Evolutionary conservation across 1,140 invertebrate species (phyloP).

Genomic region (Chironomus tepperi): DNA sequence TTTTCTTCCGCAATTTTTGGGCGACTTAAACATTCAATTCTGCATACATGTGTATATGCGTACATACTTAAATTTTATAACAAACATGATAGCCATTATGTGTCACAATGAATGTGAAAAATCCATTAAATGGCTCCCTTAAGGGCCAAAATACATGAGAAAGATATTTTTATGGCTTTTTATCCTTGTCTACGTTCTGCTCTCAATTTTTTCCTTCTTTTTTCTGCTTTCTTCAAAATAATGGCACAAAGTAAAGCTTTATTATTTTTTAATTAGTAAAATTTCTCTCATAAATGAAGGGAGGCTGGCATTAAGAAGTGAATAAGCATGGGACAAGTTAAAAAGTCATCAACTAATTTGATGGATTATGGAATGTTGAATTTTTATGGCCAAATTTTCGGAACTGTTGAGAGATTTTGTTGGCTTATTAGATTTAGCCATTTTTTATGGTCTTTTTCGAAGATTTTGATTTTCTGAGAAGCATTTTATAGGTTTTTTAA

Average conservation of each 20-base stretch:
- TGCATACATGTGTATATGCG: neutral
- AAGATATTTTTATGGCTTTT: constrained; percentile 17
- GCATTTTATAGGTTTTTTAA: too few species aligned
- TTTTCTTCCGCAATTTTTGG: neutral
- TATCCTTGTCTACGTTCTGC: too few species aligned
- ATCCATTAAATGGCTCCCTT: neutral
- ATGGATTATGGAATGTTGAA: too few species aligned
- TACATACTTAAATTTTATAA: neutral
- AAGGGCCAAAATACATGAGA: neutral
- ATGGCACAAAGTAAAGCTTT: neutral
- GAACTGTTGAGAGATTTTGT: too few species aligned
- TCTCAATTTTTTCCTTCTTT: too few species aligned
- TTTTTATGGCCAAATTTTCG: too few species aligned
- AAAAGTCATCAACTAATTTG: too few species aligned
- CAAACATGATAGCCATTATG: constrained; percentile 11
- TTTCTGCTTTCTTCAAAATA: neutral
- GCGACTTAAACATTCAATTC: neutral
- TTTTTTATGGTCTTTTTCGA: too few species aligned
- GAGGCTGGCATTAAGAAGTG: neutral
- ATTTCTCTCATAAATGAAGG: constrained; percentile 18
- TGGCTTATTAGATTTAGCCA: too few species aligned
- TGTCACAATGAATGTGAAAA: neutral
- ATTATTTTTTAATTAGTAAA: constrained; percentile 22
- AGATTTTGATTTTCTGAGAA: too few species aligned
- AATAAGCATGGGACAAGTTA: too few species aligned